phyloP scores from a whole-genome alignment of 2,113 vertebrate genomes.

The Willisornis vidua region DNA sequence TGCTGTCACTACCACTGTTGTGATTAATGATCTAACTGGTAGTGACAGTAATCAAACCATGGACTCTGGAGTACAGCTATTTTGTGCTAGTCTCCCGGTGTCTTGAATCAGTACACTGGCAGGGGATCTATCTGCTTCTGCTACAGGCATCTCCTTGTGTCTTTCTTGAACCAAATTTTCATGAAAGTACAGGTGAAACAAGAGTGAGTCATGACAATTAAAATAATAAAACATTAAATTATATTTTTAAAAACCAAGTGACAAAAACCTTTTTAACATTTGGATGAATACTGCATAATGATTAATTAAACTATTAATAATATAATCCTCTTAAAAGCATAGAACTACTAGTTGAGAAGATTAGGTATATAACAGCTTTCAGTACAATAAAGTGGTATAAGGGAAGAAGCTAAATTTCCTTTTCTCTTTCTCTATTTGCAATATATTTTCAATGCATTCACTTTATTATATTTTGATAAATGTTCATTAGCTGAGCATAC shows the following conservation, averaged over 20 bases:
- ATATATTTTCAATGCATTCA: conserved; percentile 46
- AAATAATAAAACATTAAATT: conserved; percentile 62
- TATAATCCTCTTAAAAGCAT: conserved; percentile 76
- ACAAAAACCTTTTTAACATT: conserved; percentile 48
- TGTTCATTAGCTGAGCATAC: conserved; percentile 4
- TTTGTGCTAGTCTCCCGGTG: background rate
- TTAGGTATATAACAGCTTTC: conserved; percentile 65
- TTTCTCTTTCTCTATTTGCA: background rate
- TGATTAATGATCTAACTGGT: conserved; percentile 66
- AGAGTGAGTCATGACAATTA: conserved; percentile 3
- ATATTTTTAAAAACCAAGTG: background rate
- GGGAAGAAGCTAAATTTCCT: conserved; percentile 7
- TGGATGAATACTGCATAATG: conserved; percentile 60
- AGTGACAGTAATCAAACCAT: conserved; percentile 64
- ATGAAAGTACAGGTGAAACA: background rate
- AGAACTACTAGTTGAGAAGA: conserved; percentile 61
- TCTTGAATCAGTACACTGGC: conserved; percentile 43
- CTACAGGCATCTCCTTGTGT: conserved; percentile 24
- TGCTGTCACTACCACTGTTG: conserved; percentile 63
- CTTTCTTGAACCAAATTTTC: conserved; percentile 35
- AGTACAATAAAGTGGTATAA: conserved; percentile 49
- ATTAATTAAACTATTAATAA: conserved; percentile 76
- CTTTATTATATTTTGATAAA: conserved; percentile 62
- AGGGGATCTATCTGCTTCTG: conserved; percentile 40
- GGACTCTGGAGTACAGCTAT: conserved; percentile 40